Conservation (phyloP, 2,113 vertebrate species). For the Ceratotherium simum region DNA sequence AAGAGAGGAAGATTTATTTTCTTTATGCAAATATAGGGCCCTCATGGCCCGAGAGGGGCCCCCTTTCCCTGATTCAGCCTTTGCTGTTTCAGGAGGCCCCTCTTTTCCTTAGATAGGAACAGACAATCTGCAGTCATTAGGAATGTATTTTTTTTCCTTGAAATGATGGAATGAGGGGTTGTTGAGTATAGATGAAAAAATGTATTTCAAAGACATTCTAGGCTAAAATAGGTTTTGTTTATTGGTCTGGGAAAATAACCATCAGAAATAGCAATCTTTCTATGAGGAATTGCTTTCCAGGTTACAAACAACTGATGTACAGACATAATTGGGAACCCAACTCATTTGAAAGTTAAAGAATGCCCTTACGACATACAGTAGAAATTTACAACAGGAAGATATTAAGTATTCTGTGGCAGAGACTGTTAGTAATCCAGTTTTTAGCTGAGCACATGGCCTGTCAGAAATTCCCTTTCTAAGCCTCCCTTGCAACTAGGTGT, state of each 20-base stretch:
- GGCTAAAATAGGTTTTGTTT: conserved; percentile 11
- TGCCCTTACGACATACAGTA: neutral
- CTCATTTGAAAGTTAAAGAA: conserved; percentile 26
- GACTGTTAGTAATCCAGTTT: neutral
- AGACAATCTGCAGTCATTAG: neutral
- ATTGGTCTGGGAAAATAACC: conserved; percentile 20
- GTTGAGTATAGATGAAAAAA: neutral
- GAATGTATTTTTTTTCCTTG: neutral
- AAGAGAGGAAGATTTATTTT: neutral
- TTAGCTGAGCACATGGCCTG: neutral
- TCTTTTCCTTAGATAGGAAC: neutral
- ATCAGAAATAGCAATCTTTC: conserved; percentile 25
- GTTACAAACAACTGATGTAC: neutral
- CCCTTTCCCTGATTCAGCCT: neutral
- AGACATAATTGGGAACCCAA: neutral
- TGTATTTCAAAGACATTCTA: conserved; percentile 26
- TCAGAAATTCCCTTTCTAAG: neutral
- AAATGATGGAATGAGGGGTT: neutral
- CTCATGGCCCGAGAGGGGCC: neutral
- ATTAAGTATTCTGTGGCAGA: neutral
- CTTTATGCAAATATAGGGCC: neutral
- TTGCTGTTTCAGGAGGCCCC: neutral
- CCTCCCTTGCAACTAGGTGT: neutral
- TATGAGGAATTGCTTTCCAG: neutral
- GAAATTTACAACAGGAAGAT: neutral